These are phyloP conservation scores for Papio anubis DNA, from an alignment of 2,113 vertebrate genomes.

Conservation along the genomic window DNA sequence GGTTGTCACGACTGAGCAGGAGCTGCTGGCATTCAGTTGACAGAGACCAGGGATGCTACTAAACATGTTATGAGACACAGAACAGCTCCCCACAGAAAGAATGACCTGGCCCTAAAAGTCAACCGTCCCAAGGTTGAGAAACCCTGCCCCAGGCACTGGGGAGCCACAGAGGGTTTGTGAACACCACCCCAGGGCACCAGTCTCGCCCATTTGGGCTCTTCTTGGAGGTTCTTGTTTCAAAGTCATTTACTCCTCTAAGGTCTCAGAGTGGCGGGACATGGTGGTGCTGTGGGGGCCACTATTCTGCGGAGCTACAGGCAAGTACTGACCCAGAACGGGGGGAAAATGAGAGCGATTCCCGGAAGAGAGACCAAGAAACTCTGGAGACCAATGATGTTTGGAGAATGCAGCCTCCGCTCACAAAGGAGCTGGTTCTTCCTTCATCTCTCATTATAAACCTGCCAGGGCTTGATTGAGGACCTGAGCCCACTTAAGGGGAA, in stretches of 20 bases:
- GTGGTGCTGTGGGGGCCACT: too few relatives aligned
- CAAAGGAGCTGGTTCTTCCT: neutral
- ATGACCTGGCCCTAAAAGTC: neutral
- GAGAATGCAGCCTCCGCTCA: neutral
- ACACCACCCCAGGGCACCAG: rapidly evolving
- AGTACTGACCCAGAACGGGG: neutral
- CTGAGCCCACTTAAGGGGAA: neutral
- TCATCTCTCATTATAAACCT: neutral
- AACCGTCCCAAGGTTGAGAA: neutral
- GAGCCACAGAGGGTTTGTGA: neutral
- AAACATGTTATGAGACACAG: neutral
- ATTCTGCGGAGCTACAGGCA: neutral
- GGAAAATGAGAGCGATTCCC: neutral
- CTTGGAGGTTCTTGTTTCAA: neutral
- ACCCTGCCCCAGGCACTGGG: neutral
- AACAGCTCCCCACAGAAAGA: neutral
- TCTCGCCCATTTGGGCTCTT: neutral
- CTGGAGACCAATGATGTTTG: neutral
- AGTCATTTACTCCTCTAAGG: neutral
- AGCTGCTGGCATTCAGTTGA: neutral
- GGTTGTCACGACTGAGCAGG: neutral
- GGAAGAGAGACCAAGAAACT: neutral
- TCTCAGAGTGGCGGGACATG: neutral
- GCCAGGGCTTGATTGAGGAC: neutral
- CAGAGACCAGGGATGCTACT: neutral